A percentile compares a stretch with the other conserved stretches of the same genome.
phyloP scores from a whole-genome alignment of 2,888 invertebrate species.

The Brachypterus glaber region DNA sequence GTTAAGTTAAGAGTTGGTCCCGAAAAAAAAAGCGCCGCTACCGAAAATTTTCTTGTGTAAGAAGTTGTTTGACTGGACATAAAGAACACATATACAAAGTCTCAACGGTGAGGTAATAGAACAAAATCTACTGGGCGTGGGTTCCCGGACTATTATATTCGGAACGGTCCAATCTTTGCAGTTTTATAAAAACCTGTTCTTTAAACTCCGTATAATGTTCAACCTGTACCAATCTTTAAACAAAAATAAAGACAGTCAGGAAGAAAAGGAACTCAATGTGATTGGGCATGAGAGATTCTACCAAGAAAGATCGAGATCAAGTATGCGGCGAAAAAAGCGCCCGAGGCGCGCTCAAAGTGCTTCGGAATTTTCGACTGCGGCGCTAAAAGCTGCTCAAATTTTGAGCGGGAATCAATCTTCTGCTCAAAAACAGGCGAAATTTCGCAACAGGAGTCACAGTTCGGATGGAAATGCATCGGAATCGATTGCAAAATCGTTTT shows the following conservation, averaged over 20 bases:
- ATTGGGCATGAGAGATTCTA: conserved; percentile 67
- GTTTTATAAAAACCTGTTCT: conserved; percentile 8
- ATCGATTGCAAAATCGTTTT: conserved; percentile 65
- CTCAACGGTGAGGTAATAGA: too few species aligned
- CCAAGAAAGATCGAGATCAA: conserved; percentile 34
- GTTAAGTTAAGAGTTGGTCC: too few species aligned
- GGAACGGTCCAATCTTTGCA: too few species aligned
- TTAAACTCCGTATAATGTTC: too few species aligned
- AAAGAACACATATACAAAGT: too few species aligned
- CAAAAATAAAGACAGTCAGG: conserved; percentile 45
- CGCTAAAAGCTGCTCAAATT: conserved; percentile 53
- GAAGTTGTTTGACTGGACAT: too few species aligned
- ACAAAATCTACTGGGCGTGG: too few species aligned
- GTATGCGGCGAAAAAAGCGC: conserved; percentile 48
- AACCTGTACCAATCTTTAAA: conserved; percentile 64
- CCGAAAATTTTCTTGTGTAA: too few species aligned
- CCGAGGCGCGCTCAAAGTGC: conserved; percentile 59
- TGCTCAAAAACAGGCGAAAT: conserved; percentile 53
- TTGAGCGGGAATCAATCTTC: too few species aligned
- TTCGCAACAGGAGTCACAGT: conserved; percentile 53
- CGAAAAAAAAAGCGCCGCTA: too few species aligned
- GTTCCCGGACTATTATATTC: too few species aligned
- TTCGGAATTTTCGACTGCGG: conserved; percentile 54
- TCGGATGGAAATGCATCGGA: conserved; percentile 50
- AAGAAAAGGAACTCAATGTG: conserved; percentile 49